Evolutionary conservation across 2,888 invertebrate genomes (phyloP).

Genomic region (Bruchidius siliquastri): DNA sequence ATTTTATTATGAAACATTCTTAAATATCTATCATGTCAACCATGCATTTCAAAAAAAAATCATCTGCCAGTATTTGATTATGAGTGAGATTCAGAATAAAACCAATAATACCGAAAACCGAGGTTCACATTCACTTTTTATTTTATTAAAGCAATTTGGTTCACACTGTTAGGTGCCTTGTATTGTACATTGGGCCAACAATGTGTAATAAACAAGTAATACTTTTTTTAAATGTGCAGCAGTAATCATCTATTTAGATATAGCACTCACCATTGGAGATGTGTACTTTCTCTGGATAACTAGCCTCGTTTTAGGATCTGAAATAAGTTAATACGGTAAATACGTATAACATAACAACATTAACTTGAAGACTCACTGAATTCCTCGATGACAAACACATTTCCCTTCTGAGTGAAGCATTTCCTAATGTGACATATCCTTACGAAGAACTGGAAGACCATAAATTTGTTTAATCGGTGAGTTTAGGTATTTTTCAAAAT

Average conservation of each 20-base stretch:
- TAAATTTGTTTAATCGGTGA: slow-evolving; percentile 11
- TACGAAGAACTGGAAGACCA: slow-evolving; percentile 95
- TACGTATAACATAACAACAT: not conserved
- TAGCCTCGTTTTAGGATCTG: slow-evolving; percentile 97
- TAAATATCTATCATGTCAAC: too few relatives aligned
- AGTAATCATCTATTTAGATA: not conserved
- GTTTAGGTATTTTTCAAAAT: not conserved
- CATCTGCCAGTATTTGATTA: too few relatives aligned
- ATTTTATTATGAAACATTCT: too few relatives aligned
- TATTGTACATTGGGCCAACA: too few relatives aligned
- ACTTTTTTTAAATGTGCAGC: slow-evolving; percentile 2
- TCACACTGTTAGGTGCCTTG: too few relatives aligned
- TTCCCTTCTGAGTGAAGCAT: slow-evolving; percentile 99
- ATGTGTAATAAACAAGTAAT: too few relatives aligned
- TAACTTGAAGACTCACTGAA: slow-evolving; percentile 78
- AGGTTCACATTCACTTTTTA: too few relatives aligned
- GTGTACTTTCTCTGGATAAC: slow-evolving; percentile 95
- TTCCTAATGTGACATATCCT: slow-evolving; percentile 98
- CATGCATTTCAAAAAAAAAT: too few relatives aligned
- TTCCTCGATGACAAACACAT: slow-evolving; percentile 98
- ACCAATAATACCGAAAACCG: too few relatives aligned
- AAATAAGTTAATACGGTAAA: slow-evolving; percentile 32
- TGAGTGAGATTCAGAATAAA: too few relatives aligned
- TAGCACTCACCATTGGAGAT: slow-evolving; percentile 88
- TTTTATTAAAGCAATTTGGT: too few relatives aligned